Conservation (phyloP, 2,888 invertebrate genomes). For the Chrysomela aeneicollis region DNA sequence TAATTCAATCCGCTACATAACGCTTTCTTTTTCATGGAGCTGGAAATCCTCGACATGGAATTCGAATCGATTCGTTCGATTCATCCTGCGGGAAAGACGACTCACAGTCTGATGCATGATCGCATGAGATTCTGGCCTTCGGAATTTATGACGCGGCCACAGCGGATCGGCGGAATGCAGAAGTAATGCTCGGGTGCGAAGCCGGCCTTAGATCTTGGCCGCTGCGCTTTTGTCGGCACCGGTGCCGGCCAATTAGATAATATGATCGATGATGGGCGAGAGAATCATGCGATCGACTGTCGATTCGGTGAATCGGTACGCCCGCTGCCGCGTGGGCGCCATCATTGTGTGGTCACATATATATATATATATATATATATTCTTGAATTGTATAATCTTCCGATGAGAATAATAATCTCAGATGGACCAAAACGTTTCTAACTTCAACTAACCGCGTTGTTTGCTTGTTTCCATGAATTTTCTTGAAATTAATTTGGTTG, state of each 20-base stretch:
- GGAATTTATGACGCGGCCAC: slow-evolving; percentile 33
- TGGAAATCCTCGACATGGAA: too few species aligned
- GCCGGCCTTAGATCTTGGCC: slow-evolving; percentile 52
- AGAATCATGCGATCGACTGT: slow-evolving; percentile 53
- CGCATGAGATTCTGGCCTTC: slow-evolving; percentile 25
- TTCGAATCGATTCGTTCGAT: too few species aligned
- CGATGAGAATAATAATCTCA: too few species aligned
- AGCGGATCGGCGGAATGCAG: slow-evolving; percentile 45
- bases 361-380: too few species aligned
- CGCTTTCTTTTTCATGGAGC: too few species aligned
- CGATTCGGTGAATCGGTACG: slow-evolving; percentile 16
- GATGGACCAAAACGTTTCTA: too few species aligned
- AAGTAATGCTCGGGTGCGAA: slow-evolving; percentile 55
- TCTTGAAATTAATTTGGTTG: too few species aligned
- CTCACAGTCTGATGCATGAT: slow-evolving; percentile 20
- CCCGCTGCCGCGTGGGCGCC: not conserved
- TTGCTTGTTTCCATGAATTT: too few species aligned
- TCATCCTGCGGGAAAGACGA: slow-evolving; percentile 9
- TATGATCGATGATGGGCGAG: slow-evolving; percentile 55
- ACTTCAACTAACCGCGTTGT: too few species aligned
- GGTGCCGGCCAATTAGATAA: slow-evolving; percentile 58
- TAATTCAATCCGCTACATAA: too few species aligned
- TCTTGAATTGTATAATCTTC: too few species aligned
- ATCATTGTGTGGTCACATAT: too few species aligned
- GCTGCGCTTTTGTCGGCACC: slow-evolving; percentile 62